Evolutionary conservation across 1,140 invertebrate species (phyloP), one percentile per base, ranked within the genome.

Genomic region (Meloidogyne floridensis): DNA sequence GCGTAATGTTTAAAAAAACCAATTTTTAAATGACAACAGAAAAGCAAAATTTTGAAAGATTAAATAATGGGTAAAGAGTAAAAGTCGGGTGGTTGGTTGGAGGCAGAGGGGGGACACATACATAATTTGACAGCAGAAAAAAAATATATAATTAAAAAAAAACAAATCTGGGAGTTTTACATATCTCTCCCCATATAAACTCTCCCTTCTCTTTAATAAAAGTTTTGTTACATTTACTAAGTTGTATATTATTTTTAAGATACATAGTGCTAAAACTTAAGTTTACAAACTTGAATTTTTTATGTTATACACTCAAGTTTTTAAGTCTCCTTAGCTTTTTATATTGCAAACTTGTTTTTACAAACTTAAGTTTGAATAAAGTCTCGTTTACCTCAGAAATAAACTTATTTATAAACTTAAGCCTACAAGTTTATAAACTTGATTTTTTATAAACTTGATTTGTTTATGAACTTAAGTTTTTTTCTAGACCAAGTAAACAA

Each of bases 191-290:
- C 47, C n/a, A 32, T 32, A 32, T 53, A 32, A 73, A 18, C 47
- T 47, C 10, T 73, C 85, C 6, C 74, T 85, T n/a, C 65, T 43
- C 4, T 59, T 85, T 51, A 56, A 87, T 59, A 69, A n/a, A 85
- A 85, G 53, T 85, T 84, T 56, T 47, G 47, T 47, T 47, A 47
- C 4, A 47, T 47, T 47, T 47, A 47, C 5, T 47, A 4, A 6
- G 47, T 47, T 47, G 7, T 47, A 6, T 84, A 15, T 82, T 82
- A 54, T 13, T 70, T 32, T 56, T 11, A 47, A 47, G 1, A 32
- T n/a, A n/a, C n/a, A n/a, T 6, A 47, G 47, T 6, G 47, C 5
- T 47, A 6, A 47, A 47, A 47, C 47, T 47, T 47, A 3, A 71
- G 3, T 13, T 18, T 18, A 42, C 47, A 47, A 47, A 47, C 47